Evolutionary conservation across 2,888 invertebrate species (phyloP).

Genomic region (Pollenia amentaria): DNA sequence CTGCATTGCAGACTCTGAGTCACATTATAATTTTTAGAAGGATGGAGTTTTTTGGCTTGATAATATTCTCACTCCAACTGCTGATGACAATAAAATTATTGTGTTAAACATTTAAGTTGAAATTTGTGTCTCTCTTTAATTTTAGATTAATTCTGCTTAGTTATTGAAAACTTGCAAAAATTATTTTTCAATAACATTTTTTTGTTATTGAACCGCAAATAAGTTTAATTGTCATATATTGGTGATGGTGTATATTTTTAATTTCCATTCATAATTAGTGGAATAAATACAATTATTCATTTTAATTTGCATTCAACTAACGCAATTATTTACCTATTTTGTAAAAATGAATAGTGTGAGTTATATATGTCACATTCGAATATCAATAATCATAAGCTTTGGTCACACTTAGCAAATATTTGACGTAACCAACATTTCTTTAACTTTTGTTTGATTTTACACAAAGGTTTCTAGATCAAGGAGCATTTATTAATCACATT

Average conservation of each 20-base stretch:
- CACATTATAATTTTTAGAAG: neutral
- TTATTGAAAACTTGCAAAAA: neutral
- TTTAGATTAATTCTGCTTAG: neutral
- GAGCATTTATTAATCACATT: too few relatives aligned
- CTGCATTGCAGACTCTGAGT: constrained; percentile 59
- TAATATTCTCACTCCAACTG: neutral
- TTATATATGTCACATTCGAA: too few relatives aligned
- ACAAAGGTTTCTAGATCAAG: too few relatives aligned
- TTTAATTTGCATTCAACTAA: constrained; percentile 55
- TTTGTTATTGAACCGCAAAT: constrained; percentile 22
- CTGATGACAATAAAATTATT: constrained; percentile 6
- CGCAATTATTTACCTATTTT: constrained; percentile 8
- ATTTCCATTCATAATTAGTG: constrained; percentile 64
- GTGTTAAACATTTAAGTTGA: neutral
- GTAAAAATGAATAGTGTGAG: neutral
- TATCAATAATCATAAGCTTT: too few relatives aligned
- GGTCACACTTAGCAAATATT: too few relatives aligned
- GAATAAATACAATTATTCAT: constrained; percentile 23
- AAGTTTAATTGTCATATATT: neutral
- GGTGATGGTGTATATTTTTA: constrained; percentile 9
- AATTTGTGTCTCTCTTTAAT: neutral
- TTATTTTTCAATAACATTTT: constrained; percentile 42
- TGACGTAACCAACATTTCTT: too few relatives aligned
- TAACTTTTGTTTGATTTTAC: too few relatives aligned
- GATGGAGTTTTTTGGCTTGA: neutral